A percentile compares a stretch with the other conserved stretches of the same genome.
Conservation (phyloP, 2,888 invertebrate species). For the Germaria angustata region DNA sequence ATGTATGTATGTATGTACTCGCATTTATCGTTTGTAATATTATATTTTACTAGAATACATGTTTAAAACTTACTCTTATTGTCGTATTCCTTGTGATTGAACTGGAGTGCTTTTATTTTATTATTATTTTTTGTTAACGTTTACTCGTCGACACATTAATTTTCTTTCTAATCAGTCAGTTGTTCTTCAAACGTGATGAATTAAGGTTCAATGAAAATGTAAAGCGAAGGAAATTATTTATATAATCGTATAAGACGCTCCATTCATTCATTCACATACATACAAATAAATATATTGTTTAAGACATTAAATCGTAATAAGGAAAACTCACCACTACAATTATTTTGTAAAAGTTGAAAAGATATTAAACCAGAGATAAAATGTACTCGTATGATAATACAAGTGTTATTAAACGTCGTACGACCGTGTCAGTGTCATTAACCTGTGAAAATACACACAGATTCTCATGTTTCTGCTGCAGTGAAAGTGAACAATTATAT, state of each 20-base stretch:
- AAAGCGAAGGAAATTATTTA: constrained; percentile 32
- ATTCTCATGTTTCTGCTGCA: constrained; percentile 70
- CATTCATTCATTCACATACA: constrained; percentile 3
- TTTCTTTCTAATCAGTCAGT: constrained; percentile 65
- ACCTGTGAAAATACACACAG: constrained; percentile 62
- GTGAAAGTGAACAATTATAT: constrained; percentile 58
- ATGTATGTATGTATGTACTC: not conserved
- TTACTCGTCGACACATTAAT: constrained; percentile 56
- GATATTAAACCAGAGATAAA: constrained; percentile 21
- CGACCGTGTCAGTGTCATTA: constrained; percentile 64
- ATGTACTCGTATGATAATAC: constrained; percentile 62
- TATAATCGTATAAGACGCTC: constrained; percentile 1
- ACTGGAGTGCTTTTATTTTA: constrained; percentile 32
- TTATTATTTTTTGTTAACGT: constrained; percentile 6
- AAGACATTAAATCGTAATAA: constrained; percentile 8
- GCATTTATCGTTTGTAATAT: no score
- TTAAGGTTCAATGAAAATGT: constrained; percentile 55
- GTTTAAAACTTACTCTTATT: constrained; percentile 33
- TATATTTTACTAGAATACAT: constrained; percentile 5
- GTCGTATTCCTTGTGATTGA: constrained; percentile 43
- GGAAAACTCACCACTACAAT: constrained; percentile 1
- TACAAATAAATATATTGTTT: not conserved
- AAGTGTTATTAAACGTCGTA: constrained; percentile 56
- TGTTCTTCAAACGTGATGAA: constrained; percentile 63
- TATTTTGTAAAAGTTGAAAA: not conserved